A percentile compares a stretch with the other conserved stretches of the same genome.
These are phyloP conservation scores for Babylonia areolata DNA, from an alignment of 1,140 invertebrate genomes.

Conservation along the genomic window DNA sequence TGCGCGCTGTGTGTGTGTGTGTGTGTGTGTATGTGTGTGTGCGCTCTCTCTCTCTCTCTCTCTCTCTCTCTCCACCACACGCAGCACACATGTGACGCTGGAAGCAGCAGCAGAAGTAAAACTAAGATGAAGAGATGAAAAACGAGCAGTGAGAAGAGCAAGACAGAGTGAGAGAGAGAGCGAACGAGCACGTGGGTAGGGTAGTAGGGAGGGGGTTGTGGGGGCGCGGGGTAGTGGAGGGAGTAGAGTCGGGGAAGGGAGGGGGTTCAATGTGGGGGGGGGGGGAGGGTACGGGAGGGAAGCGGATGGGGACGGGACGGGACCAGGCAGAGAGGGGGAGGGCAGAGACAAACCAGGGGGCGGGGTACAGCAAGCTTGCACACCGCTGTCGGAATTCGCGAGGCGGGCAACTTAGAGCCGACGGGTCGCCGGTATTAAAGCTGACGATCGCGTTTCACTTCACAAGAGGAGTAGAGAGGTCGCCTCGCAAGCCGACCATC, in stretches of 20 bases:
- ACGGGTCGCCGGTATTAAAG: not conserved
- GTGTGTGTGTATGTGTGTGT: too few species aligned
- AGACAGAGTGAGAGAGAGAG: too few species aligned
- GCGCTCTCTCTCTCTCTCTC: too few species aligned
- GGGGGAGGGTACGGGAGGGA: not conserved
- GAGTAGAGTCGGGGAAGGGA: not conserved
- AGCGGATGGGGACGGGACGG: not conserved
- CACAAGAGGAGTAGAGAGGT: not conserved
- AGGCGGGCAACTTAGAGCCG: not conserved
- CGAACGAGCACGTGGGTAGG: too few species aligned
- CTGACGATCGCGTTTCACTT: not conserved
- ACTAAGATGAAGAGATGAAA: too few species aligned
- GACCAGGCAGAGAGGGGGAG: not conserved
- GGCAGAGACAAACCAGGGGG: not conserved
- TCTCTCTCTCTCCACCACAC: too few species aligned
- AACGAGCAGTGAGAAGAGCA: too few species aligned
- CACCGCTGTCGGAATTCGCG: conserved; percentile 1
- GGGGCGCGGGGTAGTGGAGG: too few species aligned
- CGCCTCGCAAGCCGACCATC: conserved; percentile 13
- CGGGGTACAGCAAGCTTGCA: conserved; percentile 8
- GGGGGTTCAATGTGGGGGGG: conserved; percentile 4
- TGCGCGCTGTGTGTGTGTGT: too few species aligned
- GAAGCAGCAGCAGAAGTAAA: too few species aligned
- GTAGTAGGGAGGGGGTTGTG: too few species aligned
- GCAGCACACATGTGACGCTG: too few species aligned